Base-by-base conservation (phyloP, 2,888 invertebrate genomes). In the Torymus texanus region DNA sequence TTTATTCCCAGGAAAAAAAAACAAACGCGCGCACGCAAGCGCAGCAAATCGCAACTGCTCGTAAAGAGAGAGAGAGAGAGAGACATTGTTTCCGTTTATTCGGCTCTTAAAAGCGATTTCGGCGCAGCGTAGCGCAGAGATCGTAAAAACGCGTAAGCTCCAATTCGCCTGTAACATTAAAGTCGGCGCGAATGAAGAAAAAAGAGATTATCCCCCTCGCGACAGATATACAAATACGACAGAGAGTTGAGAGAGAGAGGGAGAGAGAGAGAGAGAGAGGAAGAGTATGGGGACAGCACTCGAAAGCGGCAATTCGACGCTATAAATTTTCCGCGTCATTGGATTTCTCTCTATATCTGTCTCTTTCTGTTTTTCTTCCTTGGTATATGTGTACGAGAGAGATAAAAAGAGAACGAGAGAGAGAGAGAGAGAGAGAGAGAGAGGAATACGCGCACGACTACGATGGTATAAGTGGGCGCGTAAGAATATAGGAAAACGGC, bases 291-390 rank as follows among this genome's bases (percentile, higher is more conserved):
- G 21, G 21, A 21, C 1, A 50, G 0, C 56, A 53, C 58, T 81
- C 66, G 59, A 61, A 41, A 67, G 24, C 12, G 55, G 41, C 71
- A 50, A 68, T 77, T 68, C 53, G 59, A 29, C 55, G 61, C 58
- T 53, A 75, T 70, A 80, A 80, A 78, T 80, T 77, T 79, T 74
- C 74, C 74, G 62, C 68, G 70, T 63, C 76, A 55, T 56, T 73
- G 79, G 29, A 12, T 51, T 8, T 13, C 16, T 13, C 56, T 66
- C 18, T n/a, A 29, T 29, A 29, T 29, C 3, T 29, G 41, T 41
- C 41, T 41, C 41, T 41, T 41, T 41, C 41, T 8, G 41, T 41
- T 41, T 41, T 8, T 41, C 41, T 8, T 41, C 8, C 41, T 41
- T 8, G 21, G n/a, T 2, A 3, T 51, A 12, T 29, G 12, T 50